These are phyloP conservation scores for Atopsyche davidsoni DNA, from an alignment of 1,140 invertebrate species.

Conservation along the genomic window DNA sequence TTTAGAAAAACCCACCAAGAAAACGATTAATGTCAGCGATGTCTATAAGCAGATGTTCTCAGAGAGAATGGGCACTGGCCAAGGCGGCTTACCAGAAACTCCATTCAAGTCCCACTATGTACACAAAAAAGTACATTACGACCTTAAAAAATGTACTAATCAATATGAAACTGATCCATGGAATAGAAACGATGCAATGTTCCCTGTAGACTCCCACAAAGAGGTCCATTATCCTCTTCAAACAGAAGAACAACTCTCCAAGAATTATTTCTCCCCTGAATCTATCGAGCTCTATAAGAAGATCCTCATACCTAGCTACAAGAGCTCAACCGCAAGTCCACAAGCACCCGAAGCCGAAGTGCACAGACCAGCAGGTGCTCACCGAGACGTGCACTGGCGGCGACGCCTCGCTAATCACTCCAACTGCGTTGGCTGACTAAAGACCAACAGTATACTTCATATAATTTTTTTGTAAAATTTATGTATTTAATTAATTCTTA, in stretches of 20 bases:
- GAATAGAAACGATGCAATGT: not conserved
- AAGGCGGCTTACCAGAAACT: not conserved
- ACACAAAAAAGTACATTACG: constrained; percentile 21
- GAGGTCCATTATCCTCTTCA: not conserved
- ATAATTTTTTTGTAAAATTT: too few species aligned
- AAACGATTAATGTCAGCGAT: constrained; percentile 12
- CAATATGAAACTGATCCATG: not conserved
- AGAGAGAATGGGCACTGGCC: not conserved
- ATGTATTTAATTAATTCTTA: too few species aligned
- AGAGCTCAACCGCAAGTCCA: constrained; percentile 3
- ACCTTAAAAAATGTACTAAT: constrained; percentile 6
- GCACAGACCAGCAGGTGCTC: not conserved
- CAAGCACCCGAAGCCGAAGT: not conserved
- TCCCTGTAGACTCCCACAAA: not conserved
- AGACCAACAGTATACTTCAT: too few species aligned
- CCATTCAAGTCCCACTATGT: constrained; percentile 4
- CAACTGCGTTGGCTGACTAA: constrained; percentile 2
- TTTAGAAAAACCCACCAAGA: constrained; percentile 3
- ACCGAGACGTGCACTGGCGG: constrained; percentile 16
- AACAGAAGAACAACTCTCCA: not conserved
- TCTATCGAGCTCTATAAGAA: constrained; percentile 25
- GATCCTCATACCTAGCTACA: constrained; percentile 23
- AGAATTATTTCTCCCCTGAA: constrained; percentile 11
- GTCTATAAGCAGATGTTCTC: constrained; percentile 15
- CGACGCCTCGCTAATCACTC: constrained; percentile 15